Conservation (phyloP, 2,888 invertebrate genomes). For the Phyto melanocephala region DNA sequence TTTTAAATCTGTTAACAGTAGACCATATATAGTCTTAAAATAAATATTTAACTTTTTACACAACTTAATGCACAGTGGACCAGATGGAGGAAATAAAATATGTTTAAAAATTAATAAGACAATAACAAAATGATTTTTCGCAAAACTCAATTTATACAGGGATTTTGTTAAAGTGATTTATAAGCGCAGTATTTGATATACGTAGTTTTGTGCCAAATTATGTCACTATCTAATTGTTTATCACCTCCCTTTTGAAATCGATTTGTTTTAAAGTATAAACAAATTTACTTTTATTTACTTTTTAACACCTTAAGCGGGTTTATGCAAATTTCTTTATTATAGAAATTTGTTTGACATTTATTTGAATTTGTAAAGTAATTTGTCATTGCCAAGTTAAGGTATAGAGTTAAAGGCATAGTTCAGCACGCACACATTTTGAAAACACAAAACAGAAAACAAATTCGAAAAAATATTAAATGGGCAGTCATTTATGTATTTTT, state of each 20-base stretch:
- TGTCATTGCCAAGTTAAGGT: conserved; percentile 38
- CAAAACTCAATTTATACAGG: too few relatives aligned
- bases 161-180: too few relatives aligned
- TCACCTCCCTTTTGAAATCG: not conserved
- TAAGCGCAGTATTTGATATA: too few relatives aligned
- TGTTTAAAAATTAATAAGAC: too few relatives aligned
- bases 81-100: too few relatives aligned
- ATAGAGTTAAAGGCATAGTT: not conserved
- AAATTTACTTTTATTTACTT: not conserved
- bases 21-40: too few relatives aligned
- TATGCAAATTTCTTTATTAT: not conserved
- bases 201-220: not conserved
- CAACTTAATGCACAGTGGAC: too few relatives aligned
- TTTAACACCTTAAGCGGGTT: not conserved
- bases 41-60: too few relatives aligned
- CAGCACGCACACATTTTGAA: not conserved
- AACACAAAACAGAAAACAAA: not conserved
- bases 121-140: too few relatives aligned
- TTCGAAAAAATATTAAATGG: conserved; percentile 38
- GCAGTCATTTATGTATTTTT: conserved; percentile 15
- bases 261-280: not conserved
- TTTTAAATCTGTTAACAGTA: too few relatives aligned
- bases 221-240: not conserved
- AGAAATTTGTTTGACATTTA: not conserved
- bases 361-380: not conserved